Evolutionary conservation across 2,797 vertebrate species (phyloP).

Genomic region (Tangara arthus): DNA sequence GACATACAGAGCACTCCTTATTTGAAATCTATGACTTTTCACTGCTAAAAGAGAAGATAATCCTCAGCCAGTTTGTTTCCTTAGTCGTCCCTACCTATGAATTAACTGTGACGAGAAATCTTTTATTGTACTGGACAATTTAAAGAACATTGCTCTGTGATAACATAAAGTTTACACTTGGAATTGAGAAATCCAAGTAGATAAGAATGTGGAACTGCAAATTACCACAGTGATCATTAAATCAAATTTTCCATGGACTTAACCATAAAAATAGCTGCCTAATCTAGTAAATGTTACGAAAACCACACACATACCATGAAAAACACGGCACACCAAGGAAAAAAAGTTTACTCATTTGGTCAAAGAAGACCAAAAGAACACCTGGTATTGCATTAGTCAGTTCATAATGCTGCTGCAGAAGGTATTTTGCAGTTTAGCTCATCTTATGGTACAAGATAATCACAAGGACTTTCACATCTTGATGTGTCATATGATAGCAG

Average conservation of each 20-base stretch:
- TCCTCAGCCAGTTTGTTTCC: not conserved
- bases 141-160: not conserved
- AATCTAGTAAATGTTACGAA: not conserved
- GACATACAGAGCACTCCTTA: not conserved
- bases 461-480: not conserved
- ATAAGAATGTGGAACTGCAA: not conserved
- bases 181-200: not conserved
- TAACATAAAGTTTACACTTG: not conserved
- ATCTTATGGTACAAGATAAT: not conserved
- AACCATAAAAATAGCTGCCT: not conserved
- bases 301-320: not conserved
- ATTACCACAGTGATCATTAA: not conserved
- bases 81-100: rapidly evolving
- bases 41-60: not conserved
- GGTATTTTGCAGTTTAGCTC: not conserved
- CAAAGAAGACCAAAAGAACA: not conserved
- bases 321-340: not conserved
- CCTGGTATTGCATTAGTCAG: not conserved
- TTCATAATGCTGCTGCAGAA: not conserved
- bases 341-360: not conserved
- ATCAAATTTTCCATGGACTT: not conserved
- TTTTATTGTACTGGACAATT: not conserved
- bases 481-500: rapidly evolving
- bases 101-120: not conserved
- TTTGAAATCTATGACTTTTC: not conserved